A percentile compares a stretch with the other conserved stretches of the same genome.
These are phyloP conservation scores for Actinia tenebrosa DNA, from an alignment of 64 coral and sea anemone species.

Conservation along the genomic window DNA sequence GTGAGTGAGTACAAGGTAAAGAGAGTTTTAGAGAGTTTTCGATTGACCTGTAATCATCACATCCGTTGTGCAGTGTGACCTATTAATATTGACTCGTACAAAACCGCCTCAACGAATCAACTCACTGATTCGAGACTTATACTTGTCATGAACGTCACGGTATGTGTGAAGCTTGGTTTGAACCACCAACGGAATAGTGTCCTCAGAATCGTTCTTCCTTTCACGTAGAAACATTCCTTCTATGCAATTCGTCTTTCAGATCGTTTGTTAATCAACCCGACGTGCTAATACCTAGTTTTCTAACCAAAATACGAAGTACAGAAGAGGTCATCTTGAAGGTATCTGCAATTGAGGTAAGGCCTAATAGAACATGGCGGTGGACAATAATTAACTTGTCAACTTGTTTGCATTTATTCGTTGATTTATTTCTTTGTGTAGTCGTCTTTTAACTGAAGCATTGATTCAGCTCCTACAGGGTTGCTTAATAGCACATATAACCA, in stretches of 20 bases:
- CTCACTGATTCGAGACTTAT: constrained; percentile 9
- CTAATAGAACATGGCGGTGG: constrained; percentile 1
- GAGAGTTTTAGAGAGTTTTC: background rate
- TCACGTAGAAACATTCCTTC: background rate
- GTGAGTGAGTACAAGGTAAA: background rate
- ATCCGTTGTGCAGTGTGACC: constrained; percentile 21
- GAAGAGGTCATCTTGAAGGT: background rate
- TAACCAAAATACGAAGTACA: background rate
- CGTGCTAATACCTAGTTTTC: background rate
- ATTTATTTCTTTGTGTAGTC: background rate
- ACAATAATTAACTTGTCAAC: background rate
- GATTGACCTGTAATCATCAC: constrained; percentile 25
- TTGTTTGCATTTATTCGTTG: background rate
- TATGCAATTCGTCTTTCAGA: background rate
- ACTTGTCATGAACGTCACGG: background rate
- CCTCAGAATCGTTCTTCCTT: background rate
- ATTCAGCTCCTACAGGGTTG: background rate
- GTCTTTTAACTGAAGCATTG: background rate
- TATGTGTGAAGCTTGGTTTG: background rate
- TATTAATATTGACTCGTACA: background rate
- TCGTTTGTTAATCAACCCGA: background rate
- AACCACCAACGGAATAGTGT: background rate
- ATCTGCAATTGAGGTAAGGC: background rate
- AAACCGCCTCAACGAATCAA: constrained; percentile 4
- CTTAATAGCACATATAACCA: background rate